These are phyloP conservation scores for Leptoclinus maculatus DNA, from an alignment of 2,797 vertebrate species.

Conservation along the genomic window DNA sequence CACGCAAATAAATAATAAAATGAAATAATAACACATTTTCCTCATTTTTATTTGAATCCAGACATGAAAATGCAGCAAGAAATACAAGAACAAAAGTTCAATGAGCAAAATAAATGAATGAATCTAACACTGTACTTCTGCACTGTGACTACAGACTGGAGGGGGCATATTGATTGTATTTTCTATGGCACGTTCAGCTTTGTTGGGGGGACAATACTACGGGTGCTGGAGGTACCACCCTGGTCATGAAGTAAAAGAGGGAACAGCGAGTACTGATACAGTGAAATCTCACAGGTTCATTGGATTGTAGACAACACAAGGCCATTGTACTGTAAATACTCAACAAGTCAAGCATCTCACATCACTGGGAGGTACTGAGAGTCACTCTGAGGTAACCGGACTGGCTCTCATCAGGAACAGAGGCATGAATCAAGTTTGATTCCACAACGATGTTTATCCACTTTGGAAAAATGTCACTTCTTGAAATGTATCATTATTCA, in stretches of 20 bases:
- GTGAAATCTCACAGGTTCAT: constrained; percentile 42
- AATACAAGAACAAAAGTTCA: constrained; percentile 69
- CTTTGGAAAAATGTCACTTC: constrained; percentile 8
- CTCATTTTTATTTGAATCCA: constrained; percentile 82
- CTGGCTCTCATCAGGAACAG: constrained; percentile 38
- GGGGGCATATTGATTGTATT: constrained; percentile 33
- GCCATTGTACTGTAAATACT: constrained; percentile 58
- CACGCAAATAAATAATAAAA: constrained; percentile 1
- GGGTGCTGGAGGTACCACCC: constrained; percentile 32
- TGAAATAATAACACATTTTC: constrained; percentile 23
- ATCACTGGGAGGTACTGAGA: constrained; percentile 54
- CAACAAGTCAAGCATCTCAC: constrained; percentile 65
- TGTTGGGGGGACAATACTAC: constrained; percentile 37
- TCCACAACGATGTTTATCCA: constrained; percentile 34
- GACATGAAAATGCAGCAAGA: constrained; percentile 72
- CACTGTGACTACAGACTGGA: constrained; percentile 45
- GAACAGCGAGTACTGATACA: constrained; percentile 44
- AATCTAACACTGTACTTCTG: constrained; percentile 61
- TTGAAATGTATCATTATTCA: constrained; percentile 21
- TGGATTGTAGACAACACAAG: constrained; percentile 77
- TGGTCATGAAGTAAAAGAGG: constrained; percentile 38
- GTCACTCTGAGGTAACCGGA: constrained; percentile 45
- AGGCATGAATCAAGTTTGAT: constrained; percentile 19
- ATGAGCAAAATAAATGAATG: constrained; percentile 61
- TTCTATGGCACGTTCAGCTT: constrained; percentile 69